phyloP scores from a whole-genome alignment of 30 jellyfish, hydroid and myxozoan species.

The Turritopsis rubra region DNA sequence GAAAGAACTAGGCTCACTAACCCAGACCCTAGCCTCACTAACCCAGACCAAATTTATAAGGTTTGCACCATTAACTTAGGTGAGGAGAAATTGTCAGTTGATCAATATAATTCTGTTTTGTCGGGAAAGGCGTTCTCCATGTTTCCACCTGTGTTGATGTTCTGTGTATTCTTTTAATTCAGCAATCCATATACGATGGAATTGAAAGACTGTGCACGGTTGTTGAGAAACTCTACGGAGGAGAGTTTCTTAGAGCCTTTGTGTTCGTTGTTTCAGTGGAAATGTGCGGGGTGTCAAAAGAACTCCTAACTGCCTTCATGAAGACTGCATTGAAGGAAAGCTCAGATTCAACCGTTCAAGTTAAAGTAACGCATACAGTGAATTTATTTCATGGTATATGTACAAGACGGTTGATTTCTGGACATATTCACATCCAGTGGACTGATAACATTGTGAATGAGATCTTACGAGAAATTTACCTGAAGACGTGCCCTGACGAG shows the following conservation, averaged over 20 bases:
- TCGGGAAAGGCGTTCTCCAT: no score
- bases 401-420: neutral
- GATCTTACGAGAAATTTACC: neutral
- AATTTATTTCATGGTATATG: neutral
- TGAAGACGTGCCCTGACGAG: neutral
- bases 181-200: neutral
- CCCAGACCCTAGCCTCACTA: no score
- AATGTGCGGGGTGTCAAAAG: conserved; percentile 45
- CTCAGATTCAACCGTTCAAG: neutral
- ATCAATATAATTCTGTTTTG: no score
- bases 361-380: neutral
- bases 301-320: neutral
- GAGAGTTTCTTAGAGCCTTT: neutral
- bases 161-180: neutral
- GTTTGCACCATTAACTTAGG: no score
- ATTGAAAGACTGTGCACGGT: neutral
- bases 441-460: neutral
- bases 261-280: conserved; percentile 36
- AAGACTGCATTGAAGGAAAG: neutral
- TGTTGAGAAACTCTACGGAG: neutral
- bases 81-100: no score
- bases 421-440: conserved; percentile 1
- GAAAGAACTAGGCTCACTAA: no score
- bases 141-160: neutral
- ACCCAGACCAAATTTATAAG: no score